phyloP scores from a whole-genome alignment of 2,888 invertebrate species.

The Dyspetes luteomarginatus region DNA sequence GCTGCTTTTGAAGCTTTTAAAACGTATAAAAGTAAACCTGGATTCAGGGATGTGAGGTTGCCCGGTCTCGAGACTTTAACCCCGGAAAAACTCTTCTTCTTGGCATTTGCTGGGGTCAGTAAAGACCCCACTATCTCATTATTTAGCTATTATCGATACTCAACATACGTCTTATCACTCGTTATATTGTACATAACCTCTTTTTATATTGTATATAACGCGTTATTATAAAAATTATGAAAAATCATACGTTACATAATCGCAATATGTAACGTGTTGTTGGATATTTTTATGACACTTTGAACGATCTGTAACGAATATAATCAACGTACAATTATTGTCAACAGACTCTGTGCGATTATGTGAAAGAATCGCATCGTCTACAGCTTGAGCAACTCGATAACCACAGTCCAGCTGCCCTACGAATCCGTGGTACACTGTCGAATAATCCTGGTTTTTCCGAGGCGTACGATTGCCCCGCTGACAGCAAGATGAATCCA shows the following conservation, averaged over 20 bases:
- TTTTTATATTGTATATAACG: too few relatives aligned
- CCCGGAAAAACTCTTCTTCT: slow-evolving; percentile 90
- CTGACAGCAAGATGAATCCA: slow-evolving; percentile 87
- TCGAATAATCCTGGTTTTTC: slow-evolving; percentile 87
- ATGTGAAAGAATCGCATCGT: slow-evolving; percentile 83
- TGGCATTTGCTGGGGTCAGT: slow-evolving; percentile 89
- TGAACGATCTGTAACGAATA: too few relatives aligned
- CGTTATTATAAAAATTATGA: too few relatives aligned
- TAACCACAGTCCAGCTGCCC: slow-evolving; percentile 87
- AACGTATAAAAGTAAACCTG: slow-evolving; percentile 46
- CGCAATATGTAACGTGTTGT: too few relatives aligned
- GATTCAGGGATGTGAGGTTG: slow-evolving; percentile 81
- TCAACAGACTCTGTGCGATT: slow-evolving; percentile 90
- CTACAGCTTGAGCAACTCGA: slow-evolving; percentile 84
- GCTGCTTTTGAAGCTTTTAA: slow-evolving; percentile 89
- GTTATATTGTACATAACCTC: too few relatives aligned
- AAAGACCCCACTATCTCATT: too few relatives aligned
- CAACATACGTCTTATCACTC: too few relatives aligned
- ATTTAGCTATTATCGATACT: too few relatives aligned
- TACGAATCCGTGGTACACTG: slow-evolving; percentile 87
- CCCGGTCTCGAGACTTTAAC: slow-evolving; percentile 87
- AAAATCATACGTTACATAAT: too few relatives aligned
- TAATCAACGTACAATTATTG: slow-evolving; percentile 8
- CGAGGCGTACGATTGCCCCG: slow-evolving; percentile 86
- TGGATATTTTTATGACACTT: too few relatives aligned